Base-by-base conservation (phyloP, 2,888 invertebrate species). In the Oscheius sp. region DNA sequence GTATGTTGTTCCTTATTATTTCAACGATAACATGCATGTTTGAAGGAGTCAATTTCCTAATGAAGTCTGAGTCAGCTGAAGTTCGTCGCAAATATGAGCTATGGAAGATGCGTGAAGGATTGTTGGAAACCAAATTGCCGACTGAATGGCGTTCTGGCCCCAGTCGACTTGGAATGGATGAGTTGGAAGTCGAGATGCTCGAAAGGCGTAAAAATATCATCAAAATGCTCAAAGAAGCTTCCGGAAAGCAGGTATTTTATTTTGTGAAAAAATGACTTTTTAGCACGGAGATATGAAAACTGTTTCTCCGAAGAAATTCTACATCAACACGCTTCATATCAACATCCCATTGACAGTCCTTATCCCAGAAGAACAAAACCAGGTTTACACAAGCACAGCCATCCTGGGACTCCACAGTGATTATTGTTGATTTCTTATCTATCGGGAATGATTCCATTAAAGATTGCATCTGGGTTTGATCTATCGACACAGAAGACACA, bases 11-110 rank as follows among this genome's bases (percentile, higher is more conserved):
- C n/a, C n/a, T n/a, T n/a, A n/a, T n/a, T n/a, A n/a, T n/a, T n/a
- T n/a, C n/a, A n/a, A n/a, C n/a, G n/a, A n/a, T n/a, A n/a, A n/a
- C n/a, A n/a, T n/a, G n/a, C n/a, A n/a, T n/a, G n/a, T n/a, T n/a
- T n/a, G n/a, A n/a, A 42, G 61, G 61, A 45, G 27, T 45, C 4
- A 45, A 61, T 15, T 61, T 45, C 20, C 45, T 61, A 31, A 61
- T 61, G 61, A 25, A 27, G 45, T 29, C 42, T 1, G 61, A 61
- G 29, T 29, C 31, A 29, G 42, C 61, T 42, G 61, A 61, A 5
- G 45, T 31, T n/a, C 12, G 61, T 1, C 5, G 61, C 29, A 45
- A 45, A n/a, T 61, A 61, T 4, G 61, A 61, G 27, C 29, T 45
- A 20, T 61, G 61, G 61, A 61, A 61, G 29, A 45, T 45, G 42